Evolutionary conservation across 2,888 invertebrate genomes (phyloP).

Genomic region (Drosophila paranaensis): DNA sequence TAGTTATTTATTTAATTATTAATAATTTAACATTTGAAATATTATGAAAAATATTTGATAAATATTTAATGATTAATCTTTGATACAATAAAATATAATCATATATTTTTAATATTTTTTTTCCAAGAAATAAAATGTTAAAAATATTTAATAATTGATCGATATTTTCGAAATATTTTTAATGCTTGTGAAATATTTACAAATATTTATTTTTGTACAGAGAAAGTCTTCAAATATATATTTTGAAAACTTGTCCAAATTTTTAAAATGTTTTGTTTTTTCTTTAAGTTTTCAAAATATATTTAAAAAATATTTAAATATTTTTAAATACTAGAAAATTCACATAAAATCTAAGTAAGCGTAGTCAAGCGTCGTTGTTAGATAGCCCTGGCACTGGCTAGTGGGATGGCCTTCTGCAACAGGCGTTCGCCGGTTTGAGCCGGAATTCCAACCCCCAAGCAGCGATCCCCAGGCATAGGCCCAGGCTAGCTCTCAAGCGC

Average conservation of each 20-base stretch:
- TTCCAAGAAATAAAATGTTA: too few species aligned
- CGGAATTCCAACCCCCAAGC: slow-evolving; percentile 38
- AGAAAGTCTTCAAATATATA: too few species aligned
- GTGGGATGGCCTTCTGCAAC: slow-evolving; percentile 53
- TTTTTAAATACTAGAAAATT: neutral
- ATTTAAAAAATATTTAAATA: too few species aligned
- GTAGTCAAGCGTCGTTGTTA: slow-evolving; percentile 21
- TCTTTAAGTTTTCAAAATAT: too few species aligned
- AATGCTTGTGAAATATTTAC: too few species aligned
- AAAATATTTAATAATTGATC: neutral
- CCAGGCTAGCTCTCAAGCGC: slow-evolving; percentile 5
- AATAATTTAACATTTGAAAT: neutral
- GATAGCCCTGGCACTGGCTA: neutral
- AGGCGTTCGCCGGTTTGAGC: slow-evolving; percentile 65
- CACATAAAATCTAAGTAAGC: slow-evolving; percentile 3
- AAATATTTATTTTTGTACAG: too few species aligned
- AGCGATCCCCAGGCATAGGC: neutral
- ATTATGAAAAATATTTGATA: too few species aligned
- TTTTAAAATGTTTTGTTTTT: too few species aligned
- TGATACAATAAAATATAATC: too few species aligned
- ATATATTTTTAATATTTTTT: neutral
- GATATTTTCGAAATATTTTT: neutral
- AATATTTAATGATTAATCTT: neutral
- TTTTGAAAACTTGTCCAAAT: too few species aligned
- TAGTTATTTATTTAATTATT: neutral